A percentile compares a stretch with the other conserved stretches of the same genome.
Evolutionary conservation across 2,888 invertebrate species (phyloP).

Genomic region (Phragmatobia fuliginosa): DNA sequence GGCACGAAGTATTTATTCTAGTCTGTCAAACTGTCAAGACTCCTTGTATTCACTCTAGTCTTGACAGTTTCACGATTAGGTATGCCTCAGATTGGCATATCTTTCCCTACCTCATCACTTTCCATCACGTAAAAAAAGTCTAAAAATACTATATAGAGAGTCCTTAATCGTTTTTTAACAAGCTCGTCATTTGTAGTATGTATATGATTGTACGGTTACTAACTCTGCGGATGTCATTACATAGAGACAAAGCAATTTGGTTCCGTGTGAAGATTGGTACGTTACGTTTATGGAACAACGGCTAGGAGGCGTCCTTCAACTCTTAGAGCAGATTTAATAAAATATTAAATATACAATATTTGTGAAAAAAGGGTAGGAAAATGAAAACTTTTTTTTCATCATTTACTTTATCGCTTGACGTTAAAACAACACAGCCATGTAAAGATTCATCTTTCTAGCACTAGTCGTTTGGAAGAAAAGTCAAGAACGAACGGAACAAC

Average conservation of each 20-base stretch:
- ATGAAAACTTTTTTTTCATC: too few relatives aligned
- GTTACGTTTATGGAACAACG: not conserved
- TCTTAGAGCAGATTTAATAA: not conserved
- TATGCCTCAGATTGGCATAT: not conserved
- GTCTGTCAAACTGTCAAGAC: too few relatives aligned
- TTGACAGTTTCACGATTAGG: not conserved
- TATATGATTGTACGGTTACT: constrained; percentile 10
- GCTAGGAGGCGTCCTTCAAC: not conserved
- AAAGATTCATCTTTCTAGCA: too few relatives aligned
- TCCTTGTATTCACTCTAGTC: too few relatives aligned
- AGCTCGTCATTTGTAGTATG: constrained; percentile 17
- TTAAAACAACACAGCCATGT: too few relatives aligned
- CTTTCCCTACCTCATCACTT: not conserved
- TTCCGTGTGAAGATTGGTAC: constrained; percentile 13
- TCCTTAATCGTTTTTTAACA: constrained; percentile 31
- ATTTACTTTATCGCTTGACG: too few relatives aligned
- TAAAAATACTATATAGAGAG: not conserved
- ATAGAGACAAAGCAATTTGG: constrained; percentile 15
- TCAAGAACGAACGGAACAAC: too few relatives aligned
- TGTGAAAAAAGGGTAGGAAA: too few relatives aligned
- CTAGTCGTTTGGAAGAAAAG: too few relatives aligned
- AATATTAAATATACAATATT: too few relatives aligned
- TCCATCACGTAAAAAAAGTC: not conserved
- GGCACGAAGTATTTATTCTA: too few relatives aligned
- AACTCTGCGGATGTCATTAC: constrained; percentile 12